These are phyloP conservation scores for Drosophila elegans DNA, from an alignment of 1,140 invertebrate genomes.

Conservation along the genomic window DNA sequence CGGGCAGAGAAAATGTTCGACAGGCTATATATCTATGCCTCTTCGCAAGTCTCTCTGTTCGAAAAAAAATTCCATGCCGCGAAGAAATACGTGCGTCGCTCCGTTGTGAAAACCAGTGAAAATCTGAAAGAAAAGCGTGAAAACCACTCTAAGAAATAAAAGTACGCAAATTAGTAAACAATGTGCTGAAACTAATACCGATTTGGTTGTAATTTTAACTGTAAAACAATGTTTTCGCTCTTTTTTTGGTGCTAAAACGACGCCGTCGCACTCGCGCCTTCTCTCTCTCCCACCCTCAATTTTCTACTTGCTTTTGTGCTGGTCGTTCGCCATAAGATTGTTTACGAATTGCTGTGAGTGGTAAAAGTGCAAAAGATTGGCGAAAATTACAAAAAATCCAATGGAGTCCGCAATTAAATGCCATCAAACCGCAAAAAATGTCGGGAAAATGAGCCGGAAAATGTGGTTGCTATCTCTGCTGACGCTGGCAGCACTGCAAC, in stretches of 20 bases:
- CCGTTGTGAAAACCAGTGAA: background rate
- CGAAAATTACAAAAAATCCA: conserved; percentile 30
- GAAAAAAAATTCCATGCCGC: background rate
- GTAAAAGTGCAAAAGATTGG: conserved; percentile 57
- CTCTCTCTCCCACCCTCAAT: conserved; percentile 19
- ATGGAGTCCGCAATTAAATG: conserved; percentile 46
- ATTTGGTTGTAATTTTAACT: conserved; percentile 6
- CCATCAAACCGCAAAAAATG: conserved; percentile 33
- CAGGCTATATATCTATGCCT: background rate
- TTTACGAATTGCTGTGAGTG: conserved; percentile 77
- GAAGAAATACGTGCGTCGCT: background rate
- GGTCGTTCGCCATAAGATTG: conserved; percentile 47
- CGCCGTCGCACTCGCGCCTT: conserved; percentile 39
- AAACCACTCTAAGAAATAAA: conserved; percentile 9
- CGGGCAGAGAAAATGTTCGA: background rate
- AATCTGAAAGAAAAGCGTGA: conserved; percentile 12
- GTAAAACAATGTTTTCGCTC: conserved; percentile 22
- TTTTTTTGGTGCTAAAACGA: conserved; percentile 33
- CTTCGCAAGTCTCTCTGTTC: background rate
- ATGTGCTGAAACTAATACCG: background rate
- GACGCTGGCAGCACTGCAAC: conserved; percentile 53
- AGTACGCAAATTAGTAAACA: conserved; percentile 2
- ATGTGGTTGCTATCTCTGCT: conserved; percentile 46
- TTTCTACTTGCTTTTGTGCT: conserved; percentile 44
- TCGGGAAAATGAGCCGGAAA: conserved; percentile 26